Base-by-base conservation (phyloP, 2,113 vertebrate species). In the Indicator indicator region DNA sequence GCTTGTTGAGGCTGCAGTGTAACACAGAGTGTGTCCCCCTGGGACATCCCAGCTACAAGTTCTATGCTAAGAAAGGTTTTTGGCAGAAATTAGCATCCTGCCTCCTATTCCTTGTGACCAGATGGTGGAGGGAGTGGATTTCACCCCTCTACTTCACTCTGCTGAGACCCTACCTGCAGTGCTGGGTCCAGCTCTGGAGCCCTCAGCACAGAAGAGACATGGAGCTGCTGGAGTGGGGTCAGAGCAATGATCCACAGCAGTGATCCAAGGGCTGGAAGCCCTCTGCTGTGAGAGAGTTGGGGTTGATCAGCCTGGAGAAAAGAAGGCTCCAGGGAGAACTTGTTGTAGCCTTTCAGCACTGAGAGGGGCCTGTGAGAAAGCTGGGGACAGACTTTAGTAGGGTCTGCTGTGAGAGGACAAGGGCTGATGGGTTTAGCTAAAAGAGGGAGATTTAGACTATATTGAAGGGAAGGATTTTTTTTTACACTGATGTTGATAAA, bases 21-120 rank as follows among this genome's bases (percentile, higher is more conserved):
- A 55, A 32, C 11, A 27, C 46, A 0, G 9, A 73, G 4, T 1
- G 0, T 1, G 20, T 6, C 18, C n/a, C 68, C 1, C 1, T 21
- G 63, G 59, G 36, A 89, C 85, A 79, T 0, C 19, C 21, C 1
- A 30, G 14, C 77, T 63, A 12, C 40, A 69, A 46, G 59, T 33
- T 74, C 10, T 4, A 24, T 28, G 38, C 42, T 83, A 44, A 55
- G 40, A 5, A 7, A 28, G 4, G 28, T 88, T 90, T 55, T 70
- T 14, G 62, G 44, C 55, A 79, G 50, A n/a, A 83, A 38, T 36
- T 1, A 28, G 4, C 42, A 46, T 55, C 16, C 40, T 77, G 32
- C 26, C 23, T n/a, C 10, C 5, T 58, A 10, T 36, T 27, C 33
- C 60, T 63, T 63, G 33, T 63, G 24, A 36, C 60, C 60, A 63